A percentile compares a stretch with the other conserved stretches of the same genome.
phyloP scores from a whole-genome alignment of 2,113 vertebrate species.

The Alligator sinensis region DNA sequence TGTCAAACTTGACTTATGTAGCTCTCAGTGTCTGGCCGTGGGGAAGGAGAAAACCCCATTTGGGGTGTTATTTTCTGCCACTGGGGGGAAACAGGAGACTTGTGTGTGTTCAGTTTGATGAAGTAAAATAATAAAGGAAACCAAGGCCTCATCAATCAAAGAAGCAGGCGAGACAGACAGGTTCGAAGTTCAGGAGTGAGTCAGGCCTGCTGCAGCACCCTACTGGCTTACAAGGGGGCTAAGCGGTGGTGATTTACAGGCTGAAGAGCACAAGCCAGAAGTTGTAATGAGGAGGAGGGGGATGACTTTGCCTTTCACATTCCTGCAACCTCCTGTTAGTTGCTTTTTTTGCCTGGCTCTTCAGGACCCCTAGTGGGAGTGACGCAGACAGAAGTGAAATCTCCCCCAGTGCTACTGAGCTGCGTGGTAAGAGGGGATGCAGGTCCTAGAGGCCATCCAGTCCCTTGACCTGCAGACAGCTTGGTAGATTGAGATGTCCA shows the following conservation, averaged over 20 bases:
- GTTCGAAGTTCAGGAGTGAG: not conserved
- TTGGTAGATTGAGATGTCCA: not conserved
- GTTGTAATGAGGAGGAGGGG: not conserved
- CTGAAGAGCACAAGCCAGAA: not conserved
- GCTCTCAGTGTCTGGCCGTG: not conserved
- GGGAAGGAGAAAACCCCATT: not conserved
- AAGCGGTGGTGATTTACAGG: not conserved
- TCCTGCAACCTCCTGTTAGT: fast-evolving
- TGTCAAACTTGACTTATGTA: fast-evolving
- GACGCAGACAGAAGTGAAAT: not conserved
- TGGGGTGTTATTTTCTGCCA: not conserved
- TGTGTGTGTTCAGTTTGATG: not conserved
- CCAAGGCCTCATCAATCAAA: not conserved
- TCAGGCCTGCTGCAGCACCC: not conserved
- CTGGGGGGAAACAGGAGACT: not conserved
- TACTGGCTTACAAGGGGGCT: not conserved
- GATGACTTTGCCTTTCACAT: not conserved
- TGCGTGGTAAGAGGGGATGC: not conserved
- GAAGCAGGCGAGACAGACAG: not conserved
- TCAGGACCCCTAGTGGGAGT: not conserved
- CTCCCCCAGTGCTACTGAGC: not conserved
- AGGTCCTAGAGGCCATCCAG: not conserved
- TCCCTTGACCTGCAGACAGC: not conserved
- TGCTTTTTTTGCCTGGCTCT: not conserved
- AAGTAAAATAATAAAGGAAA: not conserved